A percentile compares a stretch with the other conserved stretches of the same genome.
Conservation (phyloP, 1,140 invertebrate genomes). For the Calliphora vicina region DNA sequence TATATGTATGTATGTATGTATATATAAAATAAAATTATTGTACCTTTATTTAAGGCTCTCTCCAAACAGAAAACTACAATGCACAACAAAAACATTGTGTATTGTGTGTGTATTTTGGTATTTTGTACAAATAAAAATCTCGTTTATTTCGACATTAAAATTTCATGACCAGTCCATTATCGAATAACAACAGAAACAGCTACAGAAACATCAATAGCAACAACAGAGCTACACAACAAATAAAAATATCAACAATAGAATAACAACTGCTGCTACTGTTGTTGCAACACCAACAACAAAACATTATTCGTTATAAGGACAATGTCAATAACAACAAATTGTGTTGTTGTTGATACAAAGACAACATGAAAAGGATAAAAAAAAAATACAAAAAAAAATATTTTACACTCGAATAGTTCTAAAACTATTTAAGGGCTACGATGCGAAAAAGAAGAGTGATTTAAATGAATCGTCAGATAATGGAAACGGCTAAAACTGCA, state of each 20-base stretch:
- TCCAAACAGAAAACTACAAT: too few relatives aligned
- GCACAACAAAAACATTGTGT: too few relatives aligned
- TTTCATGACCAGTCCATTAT: constrained; percentile 16
- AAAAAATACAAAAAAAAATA: neutral
- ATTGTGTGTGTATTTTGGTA: too few relatives aligned
- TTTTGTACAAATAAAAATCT: neutral
- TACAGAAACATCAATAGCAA: neutral
- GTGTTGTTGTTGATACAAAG: neutral
- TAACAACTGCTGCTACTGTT: neutral
- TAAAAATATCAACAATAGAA: neutral
- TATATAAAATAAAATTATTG: too few relatives aligned
- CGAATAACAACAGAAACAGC: neutral
- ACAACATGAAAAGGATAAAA: neutral
- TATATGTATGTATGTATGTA: neutral
- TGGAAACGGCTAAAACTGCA: too few relatives aligned
- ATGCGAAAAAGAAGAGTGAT: too few relatives aligned
- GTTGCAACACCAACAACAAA: neutral
- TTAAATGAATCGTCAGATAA: too few relatives aligned
- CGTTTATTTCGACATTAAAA: constrained; percentile 1
- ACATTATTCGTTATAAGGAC: neutral
- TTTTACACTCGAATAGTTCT: neutral
- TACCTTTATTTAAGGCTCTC: too few relatives aligned
- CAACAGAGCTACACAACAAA: neutral
- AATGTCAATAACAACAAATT: constrained; percentile 5
- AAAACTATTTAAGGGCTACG: neutral